Evolutionary conservation across 2,888 invertebrate species (phyloP), one percentile per base, ranked within the genome.

Genomic region (Beris chalybata): DNA sequence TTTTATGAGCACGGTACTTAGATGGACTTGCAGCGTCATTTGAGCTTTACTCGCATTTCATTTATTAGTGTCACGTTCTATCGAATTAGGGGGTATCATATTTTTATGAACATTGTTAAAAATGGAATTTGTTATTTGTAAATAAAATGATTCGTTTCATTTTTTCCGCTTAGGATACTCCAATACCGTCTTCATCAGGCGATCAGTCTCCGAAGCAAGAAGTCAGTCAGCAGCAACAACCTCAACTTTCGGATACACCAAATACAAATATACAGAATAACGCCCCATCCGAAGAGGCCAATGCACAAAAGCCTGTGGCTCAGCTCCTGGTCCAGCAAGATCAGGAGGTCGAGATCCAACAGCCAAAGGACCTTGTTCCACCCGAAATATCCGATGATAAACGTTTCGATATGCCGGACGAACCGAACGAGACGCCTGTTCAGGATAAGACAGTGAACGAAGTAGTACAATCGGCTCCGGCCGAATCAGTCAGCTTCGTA

Each of bases 351-450:
- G 58, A 43, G 47, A 38, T 43, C 11, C 43, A 53, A 22, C 59
- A 65, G 30, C 30, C 58, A 31, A 59, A 47, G 50, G 38, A 61
- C 13, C 52, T 29, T 15, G 38, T 32, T 31, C 53, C 11, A 31
- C 30, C 68, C 67, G 11, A 59, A 66, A 58, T 65, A 63, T 38
- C 43, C 55, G 73, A 72, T 4, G 72, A 73, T 30, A 72, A 71
- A 70, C 70, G 71, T 11, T 72, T 72, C 44, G 73, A 73, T 32
- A 63, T 73, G 48, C 73, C 74, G 65, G 64, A 68, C 1, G 48
- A 54, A 22, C 50, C 52, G 5, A 59, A 55, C 30, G 66, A 64
- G 45, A 64, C 38, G 1, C 38, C 38, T 9, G 38, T 38, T 38
- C 38, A 38, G 38, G 38, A 69, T 53, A 64, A 54, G 52, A 38